Evolutionary conservation across 2,113 vertebrate species (phyloP).

Genomic region (Tamias sibiricus): DNA sequence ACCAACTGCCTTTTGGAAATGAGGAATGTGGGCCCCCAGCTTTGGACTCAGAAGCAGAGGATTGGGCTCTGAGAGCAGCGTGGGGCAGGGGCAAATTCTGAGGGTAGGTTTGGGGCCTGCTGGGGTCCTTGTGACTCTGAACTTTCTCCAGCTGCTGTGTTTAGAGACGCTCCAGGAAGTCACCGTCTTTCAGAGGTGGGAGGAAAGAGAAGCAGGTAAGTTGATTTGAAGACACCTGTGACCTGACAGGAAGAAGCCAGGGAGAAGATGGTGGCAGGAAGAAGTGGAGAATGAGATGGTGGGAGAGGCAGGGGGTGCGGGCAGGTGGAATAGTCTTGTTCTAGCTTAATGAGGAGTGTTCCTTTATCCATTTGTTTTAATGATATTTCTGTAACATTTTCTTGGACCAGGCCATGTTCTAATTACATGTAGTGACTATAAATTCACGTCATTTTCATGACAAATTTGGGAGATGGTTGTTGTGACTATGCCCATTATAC

Average conservation of each 20-base stretch:
- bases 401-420: too few species aligned
- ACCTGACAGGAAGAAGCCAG: background rate
- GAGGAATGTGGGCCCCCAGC: rapidly evolving
- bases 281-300: background rate
- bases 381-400: too few species aligned
- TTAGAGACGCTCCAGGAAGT: background rate
- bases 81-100: too few species aligned
- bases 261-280: background rate
- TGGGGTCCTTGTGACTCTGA: background rate
- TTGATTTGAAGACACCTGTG: background rate
- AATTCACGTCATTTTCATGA: too few species aligned
- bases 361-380: too few species aligned
- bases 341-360: too few species aligned
- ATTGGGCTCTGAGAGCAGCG: background rate
- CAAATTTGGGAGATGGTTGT: too few species aligned
- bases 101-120: background rate
- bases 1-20: background rate
- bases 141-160: background rate
- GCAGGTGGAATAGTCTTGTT: rapidly evolving
- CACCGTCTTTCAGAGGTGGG: background rate
- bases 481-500: too few species aligned
- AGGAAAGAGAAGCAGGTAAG: background rate
- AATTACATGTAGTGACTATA: too few species aligned
- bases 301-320: rapidly evolving
- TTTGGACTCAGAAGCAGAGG: background rate